Evolutionary conservation across 2,797 vertebrate species (phyloP).

Genomic region (Remorina albescens): DNA sequence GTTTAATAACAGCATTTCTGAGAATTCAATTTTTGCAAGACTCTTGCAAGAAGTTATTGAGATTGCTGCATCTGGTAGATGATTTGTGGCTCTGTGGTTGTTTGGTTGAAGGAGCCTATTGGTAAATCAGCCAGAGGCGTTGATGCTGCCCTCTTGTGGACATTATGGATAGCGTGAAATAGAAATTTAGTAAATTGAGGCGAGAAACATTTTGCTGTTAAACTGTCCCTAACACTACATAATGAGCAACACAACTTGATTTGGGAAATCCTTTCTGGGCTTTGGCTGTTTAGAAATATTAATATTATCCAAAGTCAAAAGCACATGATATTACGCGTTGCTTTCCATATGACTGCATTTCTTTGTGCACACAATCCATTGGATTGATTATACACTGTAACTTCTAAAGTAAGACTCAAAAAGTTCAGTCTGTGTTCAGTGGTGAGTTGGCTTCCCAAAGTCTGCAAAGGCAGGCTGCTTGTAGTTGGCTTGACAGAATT

Average conservation of each 20-base stretch:
- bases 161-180: conserved; percentile 4
- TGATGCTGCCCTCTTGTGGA: conserved; percentile 69
- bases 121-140: background rate
- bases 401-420: conserved; percentile 6
- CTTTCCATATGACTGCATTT: background rate
- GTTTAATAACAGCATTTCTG: background rate
- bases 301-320: background rate
- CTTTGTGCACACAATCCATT: background rate
- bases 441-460: background rate
- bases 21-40: background rate
- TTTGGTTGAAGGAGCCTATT: background rate
- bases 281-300: too few relatives aligned
- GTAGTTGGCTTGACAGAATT: background rate
- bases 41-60: background rate
- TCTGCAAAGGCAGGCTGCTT: background rate
- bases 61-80: conserved; percentile 29
- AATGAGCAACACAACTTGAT: conserved; percentile 28
- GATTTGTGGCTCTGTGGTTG: background rate
- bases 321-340: background rate
- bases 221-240: background rate
- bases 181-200: background rate
- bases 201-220: background rate
- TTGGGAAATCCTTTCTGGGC: conserved; percentile 8
- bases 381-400: background rate
- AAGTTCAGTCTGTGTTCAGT: background rate